phyloP scores from a whole-genome alignment of 1,140 invertebrate genomes.

The Cardiocondyla obscurior region DNA sequence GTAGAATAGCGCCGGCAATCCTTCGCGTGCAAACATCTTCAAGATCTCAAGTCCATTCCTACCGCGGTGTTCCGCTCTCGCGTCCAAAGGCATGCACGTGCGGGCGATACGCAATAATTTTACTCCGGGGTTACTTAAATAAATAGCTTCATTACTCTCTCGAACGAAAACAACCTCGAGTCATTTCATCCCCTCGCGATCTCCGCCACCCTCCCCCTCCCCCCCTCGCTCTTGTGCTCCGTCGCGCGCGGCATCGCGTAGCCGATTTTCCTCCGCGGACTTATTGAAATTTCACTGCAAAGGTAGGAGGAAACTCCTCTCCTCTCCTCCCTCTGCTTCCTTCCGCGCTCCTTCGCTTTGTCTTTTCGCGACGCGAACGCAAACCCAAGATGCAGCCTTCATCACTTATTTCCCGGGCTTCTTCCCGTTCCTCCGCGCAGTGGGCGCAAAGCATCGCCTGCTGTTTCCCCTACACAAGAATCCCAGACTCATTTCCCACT shows the following conservation, averaged over 20 bases:
- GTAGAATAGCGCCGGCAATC: conserved; percentile 28
- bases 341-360: conserved; percentile 2
- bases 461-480: not conserved
- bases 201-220: not conserved
- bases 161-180: conserved; percentile 16
- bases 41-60: conserved; percentile 26
- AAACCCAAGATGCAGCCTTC: conserved; percentile 20
- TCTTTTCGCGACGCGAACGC: not conserved
- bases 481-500: conserved; percentile 33
- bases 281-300: conserved; percentile 36
- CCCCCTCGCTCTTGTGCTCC: not conserved
- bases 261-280: conserved; percentile 4
- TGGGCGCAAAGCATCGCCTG: not conserved
- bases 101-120: conserved; percentile 38
- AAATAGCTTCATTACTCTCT: conserved; percentile 23
- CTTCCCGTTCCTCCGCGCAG: not conserved
- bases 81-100: conserved; percentile 11
- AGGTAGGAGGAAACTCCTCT: not conserved
- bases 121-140: conserved; percentile 18
- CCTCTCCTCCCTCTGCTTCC: not conserved
- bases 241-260: not conserved
- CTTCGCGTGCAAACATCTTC: conserved; percentile 41
- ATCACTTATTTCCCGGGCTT: conserved; percentile 34
- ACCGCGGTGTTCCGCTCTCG: not conserved
- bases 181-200: not conserved